Evolutionary conservation across 2,797 vertebrate genomes (phyloP).

Genomic region (Discoglossus pictus): DNA sequence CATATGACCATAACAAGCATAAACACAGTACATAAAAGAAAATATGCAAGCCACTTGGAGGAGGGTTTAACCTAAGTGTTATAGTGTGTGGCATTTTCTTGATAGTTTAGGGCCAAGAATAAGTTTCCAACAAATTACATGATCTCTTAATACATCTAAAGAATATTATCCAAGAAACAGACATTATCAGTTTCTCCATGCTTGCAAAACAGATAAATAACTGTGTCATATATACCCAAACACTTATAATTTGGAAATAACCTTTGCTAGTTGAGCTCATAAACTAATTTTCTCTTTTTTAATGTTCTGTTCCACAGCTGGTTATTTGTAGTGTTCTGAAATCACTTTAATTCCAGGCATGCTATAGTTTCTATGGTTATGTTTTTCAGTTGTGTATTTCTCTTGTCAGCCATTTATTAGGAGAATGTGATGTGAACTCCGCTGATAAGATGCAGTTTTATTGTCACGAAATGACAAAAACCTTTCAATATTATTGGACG

Average conservation of each 20-base stretch:
- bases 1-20: no score
- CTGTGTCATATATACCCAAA: neutral
- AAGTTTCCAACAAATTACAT: fast-evolving
- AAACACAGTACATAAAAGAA: no score
- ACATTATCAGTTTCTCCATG: neutral
- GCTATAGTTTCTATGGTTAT: constrained; percentile 26
- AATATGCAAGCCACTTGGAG: no score
- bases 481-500: neutral
- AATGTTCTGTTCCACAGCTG: neutral
- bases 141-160: neutral
- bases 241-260: neutral
- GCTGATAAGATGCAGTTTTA: neutral
- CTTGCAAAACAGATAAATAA: neutral
- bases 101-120: neutral
- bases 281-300: neutral
- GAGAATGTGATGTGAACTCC: neutral
- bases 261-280: constrained; percentile 2
- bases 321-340: no score
- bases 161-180: neutral
- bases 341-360: neutral
- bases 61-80: no score
- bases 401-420: constrained; percentile 1
- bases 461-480: neutral
- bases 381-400: neutral
- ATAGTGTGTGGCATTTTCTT: no score